Base-by-base conservation (phyloP, 2,888 invertebrate genomes). In the Drosophila anceps region DNA sequence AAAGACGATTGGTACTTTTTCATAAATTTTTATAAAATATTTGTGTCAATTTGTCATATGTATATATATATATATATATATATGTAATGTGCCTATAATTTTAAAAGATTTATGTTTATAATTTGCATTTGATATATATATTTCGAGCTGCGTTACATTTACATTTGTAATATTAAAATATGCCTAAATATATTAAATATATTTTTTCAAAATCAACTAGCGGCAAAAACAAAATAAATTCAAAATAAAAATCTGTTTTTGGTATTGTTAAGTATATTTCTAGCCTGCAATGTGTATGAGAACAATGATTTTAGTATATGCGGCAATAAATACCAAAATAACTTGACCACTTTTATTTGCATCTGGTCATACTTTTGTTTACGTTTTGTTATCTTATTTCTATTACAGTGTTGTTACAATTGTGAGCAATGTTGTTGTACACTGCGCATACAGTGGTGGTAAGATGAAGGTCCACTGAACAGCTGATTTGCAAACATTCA, bases 311-410 rank as follows among this genome's bases (percentile, higher is more conserved):
- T n/a, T 6, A 24, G 8, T 27, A 20, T 2, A 7, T 13, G 15
- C 27, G 29, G 7, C 4, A 7, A 58, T n/a, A 58, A 66, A 59
- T 59, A 43, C 53, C 8, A 27, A 53, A 37, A 66, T 1, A 5
- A 2, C 1, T 0, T 53, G 24, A 18, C 51, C 24, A 44, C 18
- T 46, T n/a, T 18, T 13, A 0, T 5, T n/a, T 9, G 29, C 18
- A 10, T 50, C 31, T 62, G 75, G 72, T 62, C 76, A 60, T 51
- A 76, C 76, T 72, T 55, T 63, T 76, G 73, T 73, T 76, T 76
- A 76, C 73, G 68, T 76, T 64, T 64, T 62, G 51, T n/a, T 53
- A 12, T 43, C 12, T 12, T 44, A 39, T 55, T 55, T 57, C 24
- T 33, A 13, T 54, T 65, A 74, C 65, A 61, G 58, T 61, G 54